Conservation (phyloP, 2,888 invertebrate genomes). For the Penaeus monodon region DNA sequence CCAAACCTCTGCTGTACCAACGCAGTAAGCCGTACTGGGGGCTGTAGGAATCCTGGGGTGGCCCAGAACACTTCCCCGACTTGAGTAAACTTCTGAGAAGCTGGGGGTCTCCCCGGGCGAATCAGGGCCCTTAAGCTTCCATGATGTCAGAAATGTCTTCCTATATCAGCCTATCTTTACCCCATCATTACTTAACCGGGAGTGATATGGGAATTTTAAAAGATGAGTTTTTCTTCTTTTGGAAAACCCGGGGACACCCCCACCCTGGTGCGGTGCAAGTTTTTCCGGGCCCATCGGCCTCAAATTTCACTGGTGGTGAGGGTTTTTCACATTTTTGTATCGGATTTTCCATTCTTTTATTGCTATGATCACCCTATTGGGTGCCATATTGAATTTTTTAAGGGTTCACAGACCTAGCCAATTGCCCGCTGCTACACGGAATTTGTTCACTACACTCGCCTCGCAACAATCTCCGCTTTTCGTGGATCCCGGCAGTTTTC, state of each 20-base stretch:
- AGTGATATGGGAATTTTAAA: slow-evolving; percentile 64
- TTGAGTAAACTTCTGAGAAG: slow-evolving; percentile 61
- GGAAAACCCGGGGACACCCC: slow-evolving; percentile 28
- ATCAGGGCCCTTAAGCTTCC: slow-evolving; percentile 58
- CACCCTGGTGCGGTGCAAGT: slow-evolving; percentile 35
- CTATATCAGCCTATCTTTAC: slow-evolving; percentile 63
- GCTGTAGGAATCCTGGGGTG: slow-evolving; percentile 60
- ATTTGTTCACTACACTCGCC: slow-evolving; percentile 44
- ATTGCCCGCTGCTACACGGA: slow-evolving; percentile 45
- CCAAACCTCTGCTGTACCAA: slow-evolving; percentile 63
- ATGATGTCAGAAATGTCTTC: slow-evolving; percentile 64
- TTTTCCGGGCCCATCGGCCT: slow-evolving; percentile 56
- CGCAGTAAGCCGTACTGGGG: slow-evolving; percentile 64
- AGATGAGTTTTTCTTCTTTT: slow-evolving; percentile 61
- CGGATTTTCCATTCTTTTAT: slow-evolving; percentile 38
- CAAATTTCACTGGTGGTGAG: slow-evolving; percentile 63
- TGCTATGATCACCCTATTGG: slow-evolving; percentile 52
- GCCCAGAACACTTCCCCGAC: slow-evolving; percentile 59
- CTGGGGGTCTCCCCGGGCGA: slow-evolving; percentile 64
- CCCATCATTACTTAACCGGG: slow-evolving; percentile 63
- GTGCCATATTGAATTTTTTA: slow-evolving; percentile 58
- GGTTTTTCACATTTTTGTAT: slow-evolving; percentile 51
- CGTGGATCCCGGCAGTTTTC: slow-evolving; percentile 36
- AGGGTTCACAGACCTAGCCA: slow-evolving; percentile 43
- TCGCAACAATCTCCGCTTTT: slow-evolving; percentile 30